Conservation (phyloP, 2,888 invertebrate genomes). For the Spisula subtruncata region DNA sequence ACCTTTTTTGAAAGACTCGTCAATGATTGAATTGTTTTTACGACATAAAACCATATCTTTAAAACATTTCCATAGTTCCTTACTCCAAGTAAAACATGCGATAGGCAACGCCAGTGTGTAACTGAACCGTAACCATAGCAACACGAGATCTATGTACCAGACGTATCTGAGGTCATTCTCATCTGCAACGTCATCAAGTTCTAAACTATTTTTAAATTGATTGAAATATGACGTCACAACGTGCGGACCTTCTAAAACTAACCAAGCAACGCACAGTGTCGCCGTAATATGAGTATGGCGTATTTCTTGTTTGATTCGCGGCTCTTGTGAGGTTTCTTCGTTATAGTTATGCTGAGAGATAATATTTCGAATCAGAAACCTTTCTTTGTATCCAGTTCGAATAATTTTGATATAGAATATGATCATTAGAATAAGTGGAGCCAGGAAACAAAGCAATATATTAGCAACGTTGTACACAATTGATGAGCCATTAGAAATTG, state of each 20-base stretch:
- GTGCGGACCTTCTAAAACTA: constrained; percentile 81
- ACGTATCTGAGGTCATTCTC: constrained; percentile 73
- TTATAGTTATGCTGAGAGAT: constrained; percentile 77
- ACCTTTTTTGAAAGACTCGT: constrained; percentile 72
- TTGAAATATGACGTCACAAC: constrained; percentile 75
- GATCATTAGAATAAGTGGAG: constrained; percentile 77
- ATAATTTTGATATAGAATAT: constrained; percentile 78
- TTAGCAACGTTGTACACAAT: constrained; percentile 76
- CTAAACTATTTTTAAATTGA: constrained; percentile 74
- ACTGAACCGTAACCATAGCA: constrained; percentile 84
- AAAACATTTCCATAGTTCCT: constrained; percentile 83
- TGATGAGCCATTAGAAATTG: constrained; percentile 76
- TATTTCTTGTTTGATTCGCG: constrained; percentile 75
- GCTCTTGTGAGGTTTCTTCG: constrained; percentile 63
- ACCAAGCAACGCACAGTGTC: constrained; percentile 79
- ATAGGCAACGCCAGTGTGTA: constrained; percentile 81
- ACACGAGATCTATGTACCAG: constrained; percentile 80
- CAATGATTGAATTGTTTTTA: constrained; percentile 83
- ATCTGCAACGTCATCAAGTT: constrained; percentile 55
- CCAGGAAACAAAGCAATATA: constrained; percentile 77
- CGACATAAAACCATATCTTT: constrained; percentile 83
- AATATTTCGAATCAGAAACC: constrained; percentile 68
- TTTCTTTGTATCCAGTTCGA: constrained; percentile 72
- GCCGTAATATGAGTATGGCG: constrained; percentile 77
- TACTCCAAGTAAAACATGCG: constrained; percentile 80